A percentile compares a stretch with the other conserved stretches of the same genome.
These are phyloP conservation scores for Hydropsyche betteni DNA, from an alignment of 2,888 invertebrate species.

Conservation along the genomic window DNA sequence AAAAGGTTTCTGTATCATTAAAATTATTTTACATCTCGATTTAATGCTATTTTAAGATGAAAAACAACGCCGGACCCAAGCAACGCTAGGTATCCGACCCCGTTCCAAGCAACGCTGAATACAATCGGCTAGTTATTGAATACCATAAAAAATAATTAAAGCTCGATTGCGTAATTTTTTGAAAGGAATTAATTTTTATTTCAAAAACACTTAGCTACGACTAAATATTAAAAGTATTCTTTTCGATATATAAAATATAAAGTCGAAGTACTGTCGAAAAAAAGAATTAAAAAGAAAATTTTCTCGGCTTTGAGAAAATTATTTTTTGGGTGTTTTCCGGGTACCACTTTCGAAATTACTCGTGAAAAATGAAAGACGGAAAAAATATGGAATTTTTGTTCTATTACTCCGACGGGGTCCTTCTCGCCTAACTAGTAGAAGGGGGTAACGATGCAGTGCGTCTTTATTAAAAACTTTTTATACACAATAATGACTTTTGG, in stretches of 20 bases:
- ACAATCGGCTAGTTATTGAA: no score
- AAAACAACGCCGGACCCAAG: no score
- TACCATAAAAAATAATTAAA: no score
- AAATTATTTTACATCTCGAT: no score
- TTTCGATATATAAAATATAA: no score
- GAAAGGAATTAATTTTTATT: not conserved
- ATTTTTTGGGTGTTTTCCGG: not conserved
- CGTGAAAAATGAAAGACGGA: not conserved
- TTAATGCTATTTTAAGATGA: no score
- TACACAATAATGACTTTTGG: conserved; percentile 27
- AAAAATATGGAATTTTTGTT: conserved; percentile 12
- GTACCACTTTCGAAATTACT: conserved; percentile 4
- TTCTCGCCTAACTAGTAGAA: conserved; percentile 6
- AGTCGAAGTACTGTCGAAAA: not conserved
- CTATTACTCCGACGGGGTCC: conserved; percentile 2
- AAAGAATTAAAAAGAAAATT: not conserved
- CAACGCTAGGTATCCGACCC: no score
- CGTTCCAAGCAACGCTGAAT: no score
- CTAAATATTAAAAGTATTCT: no score
- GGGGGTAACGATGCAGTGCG: conserved; percentile 25
- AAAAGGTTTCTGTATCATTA: no score
- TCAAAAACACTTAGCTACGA: not conserved
- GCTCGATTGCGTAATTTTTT: not conserved
- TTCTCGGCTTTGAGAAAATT: no score
- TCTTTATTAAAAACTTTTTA: conserved; percentile 31